phyloP scores from a whole-genome alignment of 2,888 invertebrate species.

The Plemyria rubiginata region DNA sequence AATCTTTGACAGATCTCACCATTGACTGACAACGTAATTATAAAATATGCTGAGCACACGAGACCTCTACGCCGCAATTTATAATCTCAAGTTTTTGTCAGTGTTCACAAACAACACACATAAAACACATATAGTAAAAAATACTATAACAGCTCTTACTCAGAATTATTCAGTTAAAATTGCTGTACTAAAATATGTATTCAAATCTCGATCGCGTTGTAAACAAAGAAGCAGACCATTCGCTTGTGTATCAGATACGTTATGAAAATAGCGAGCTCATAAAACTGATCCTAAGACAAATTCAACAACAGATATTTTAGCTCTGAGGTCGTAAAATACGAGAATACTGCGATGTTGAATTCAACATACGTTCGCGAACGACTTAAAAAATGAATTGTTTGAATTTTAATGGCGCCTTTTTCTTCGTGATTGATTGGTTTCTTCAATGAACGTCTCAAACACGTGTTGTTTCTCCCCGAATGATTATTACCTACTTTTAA shows the following conservation, averaged over 20 bases:
- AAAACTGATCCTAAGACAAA: constrained; percentile 41
- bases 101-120: constrained; percentile 29
- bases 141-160: constrained; percentile 27
- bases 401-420: constrained; percentile 28
- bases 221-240: constrained; percentile 20
- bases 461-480: constrained; percentile 44
- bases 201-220: constrained; percentile 13
- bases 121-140: constrained; percentile 25
- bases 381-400: constrained; percentile 35
- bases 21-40: constrained; percentile 73
- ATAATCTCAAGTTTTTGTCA: constrained; percentile 39
- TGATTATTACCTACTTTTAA: constrained; percentile 41
- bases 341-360: constrained; percentile 35
- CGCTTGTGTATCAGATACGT: constrained; percentile 35
- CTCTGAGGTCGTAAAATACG: constrained; percentile 42
- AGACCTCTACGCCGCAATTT: constrained; percentile 54
- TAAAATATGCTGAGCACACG: constrained; percentile 59
- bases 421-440: constrained; percentile 42
- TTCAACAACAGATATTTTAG: constrained; percentile 41
- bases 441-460: constrained; percentile 45
- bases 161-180: constrained; percentile 23
- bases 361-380: constrained; percentile 34
- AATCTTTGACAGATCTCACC: constrained; percentile 53
- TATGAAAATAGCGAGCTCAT: constrained; percentile 46
- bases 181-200: constrained; percentile 15